A percentile compares a stretch with the other conserved stretches of the same genome.
phyloP scores from a whole-genome alignment of 1,140 invertebrate species.

The Mactra quadrangularis region DNA sequence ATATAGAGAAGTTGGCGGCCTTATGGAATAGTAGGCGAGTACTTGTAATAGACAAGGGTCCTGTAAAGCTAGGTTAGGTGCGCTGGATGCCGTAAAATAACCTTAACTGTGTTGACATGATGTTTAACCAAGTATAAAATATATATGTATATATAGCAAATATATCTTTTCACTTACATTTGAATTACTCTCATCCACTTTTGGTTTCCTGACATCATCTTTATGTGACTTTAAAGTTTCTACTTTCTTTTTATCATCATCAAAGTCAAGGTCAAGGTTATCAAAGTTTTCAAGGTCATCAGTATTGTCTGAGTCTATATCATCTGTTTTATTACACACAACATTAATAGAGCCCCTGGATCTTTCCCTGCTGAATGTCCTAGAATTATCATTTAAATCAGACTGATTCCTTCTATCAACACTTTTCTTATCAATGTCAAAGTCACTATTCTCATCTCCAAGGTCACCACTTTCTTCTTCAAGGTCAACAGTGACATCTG shows the following conservation, averaged over 20 bases:
- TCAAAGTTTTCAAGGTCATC: constrained; percentile 69
- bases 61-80: no score
- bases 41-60: no score
- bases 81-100: no score
- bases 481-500: constrained; percentile 13
- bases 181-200: not conserved
- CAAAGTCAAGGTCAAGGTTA: constrained; percentile 62
- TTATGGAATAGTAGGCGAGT: no score
- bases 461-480: constrained; percentile 8
- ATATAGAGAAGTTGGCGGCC: no score
- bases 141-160: not conserved
- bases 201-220: not conserved
- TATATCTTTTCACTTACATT: not conserved
- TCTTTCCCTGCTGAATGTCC: not conserved
- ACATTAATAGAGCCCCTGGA: not conserved
- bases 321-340: constrained; percentile 11
- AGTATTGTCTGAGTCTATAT: constrained; percentile 57
- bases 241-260: no score
- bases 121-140: no score
- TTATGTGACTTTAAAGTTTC: constrained; percentile 16
- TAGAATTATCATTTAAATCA: not conserved
- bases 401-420: not conserved
- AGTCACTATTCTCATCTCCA: not conserved
- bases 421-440: not conserved
- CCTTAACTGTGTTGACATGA: no score